These are phyloP conservation scores for Ceraclea dissimilis DNA, from an alignment of 2,888 invertebrate genomes.

Conservation along the genomic window DNA sequence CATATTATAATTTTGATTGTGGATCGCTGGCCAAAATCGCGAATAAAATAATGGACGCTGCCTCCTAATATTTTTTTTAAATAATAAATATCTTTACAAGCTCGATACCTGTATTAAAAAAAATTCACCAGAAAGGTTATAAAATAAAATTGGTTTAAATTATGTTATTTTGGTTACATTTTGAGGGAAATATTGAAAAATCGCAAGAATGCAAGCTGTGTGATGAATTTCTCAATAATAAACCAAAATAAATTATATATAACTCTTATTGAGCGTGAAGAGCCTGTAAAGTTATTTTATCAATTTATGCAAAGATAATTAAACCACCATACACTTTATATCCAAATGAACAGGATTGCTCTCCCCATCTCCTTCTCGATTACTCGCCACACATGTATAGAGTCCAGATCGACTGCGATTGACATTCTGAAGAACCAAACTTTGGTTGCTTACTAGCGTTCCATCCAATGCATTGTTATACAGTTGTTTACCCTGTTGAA, in stretches of 20 bases:
- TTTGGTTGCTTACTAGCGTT: conserved; percentile 82
- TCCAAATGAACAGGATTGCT: conserved; percentile 79
- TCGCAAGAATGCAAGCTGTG: too few species aligned
- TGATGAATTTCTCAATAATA: too few species aligned
- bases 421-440: conserved; percentile 80
- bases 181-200: too few species aligned
- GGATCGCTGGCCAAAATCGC: not conserved
- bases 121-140: not conserved
- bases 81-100: conserved; percentile 1
- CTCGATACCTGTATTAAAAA: not conserved
- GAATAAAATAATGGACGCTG: too few species aligned
- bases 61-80: not conserved
- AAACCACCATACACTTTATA: conserved; percentile 73
- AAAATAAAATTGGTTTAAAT: too few species aligned
- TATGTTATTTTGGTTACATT: too few species aligned
- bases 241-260: too few species aligned
- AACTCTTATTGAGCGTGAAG: too few species aligned
- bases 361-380: conserved; percentile 80
- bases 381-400: conserved; percentile 82
- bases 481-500: conserved; percentile 61
- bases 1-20: too few species aligned
- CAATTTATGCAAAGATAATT: not conserved
- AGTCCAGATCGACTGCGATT: conserved; percentile 68
- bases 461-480: conserved; percentile 73
- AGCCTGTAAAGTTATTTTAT: too few species aligned